A percentile compares a stretch with the other conserved stretches of the same genome.
Evolutionary conservation across 1,140 invertebrate genomes (phyloP).

Genomic region (Magallana gigas): DNA sequence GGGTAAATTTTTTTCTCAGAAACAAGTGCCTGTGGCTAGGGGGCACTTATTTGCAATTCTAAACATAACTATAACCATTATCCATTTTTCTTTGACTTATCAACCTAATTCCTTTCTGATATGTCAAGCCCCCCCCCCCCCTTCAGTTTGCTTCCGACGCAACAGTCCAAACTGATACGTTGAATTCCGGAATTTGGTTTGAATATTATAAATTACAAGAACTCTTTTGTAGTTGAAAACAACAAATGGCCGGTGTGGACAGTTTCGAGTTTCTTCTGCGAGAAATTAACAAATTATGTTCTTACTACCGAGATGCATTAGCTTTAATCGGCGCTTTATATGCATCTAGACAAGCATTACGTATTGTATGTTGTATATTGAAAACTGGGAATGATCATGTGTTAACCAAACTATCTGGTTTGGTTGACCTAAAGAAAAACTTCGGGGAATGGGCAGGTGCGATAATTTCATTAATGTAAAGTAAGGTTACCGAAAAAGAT

Average conservation of each 20-base stretch:
- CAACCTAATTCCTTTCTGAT: too few relatives aligned
- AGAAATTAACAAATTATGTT: conserved; percentile 66
- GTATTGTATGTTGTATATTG: conserved; percentile 51
- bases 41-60: too few relatives aligned
- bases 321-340: conserved; percentile 74
- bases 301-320: conserved; percentile 68
- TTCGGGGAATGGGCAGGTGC: conserved; percentile 77
- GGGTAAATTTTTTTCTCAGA: too few relatives aligned
- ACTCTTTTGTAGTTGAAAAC: background rate
- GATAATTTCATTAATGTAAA: background rate
- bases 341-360: conserved; percentile 64
- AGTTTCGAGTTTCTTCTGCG: conserved; percentile 70
- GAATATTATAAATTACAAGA: background rate
- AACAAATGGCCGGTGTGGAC: conserved; percentile 71
- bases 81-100: too few relatives aligned
- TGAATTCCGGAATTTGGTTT: conserved; percentile 7
- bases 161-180: background rate
- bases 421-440: conserved; percentile 63
- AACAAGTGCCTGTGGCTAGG: too few relatives aligned
- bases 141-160: background rate
- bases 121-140: too few relatives aligned
- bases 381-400: conserved; percentile 67
- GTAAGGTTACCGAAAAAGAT: too few relatives aligned
- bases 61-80: too few relatives aligned
- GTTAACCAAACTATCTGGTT: conserved; percentile 59